A percentile compares a stretch with the other conserved stretches of the same genome.
Conservation (phyloP, 1,140 invertebrate species). For the Drosophila arizonae region DNA sequence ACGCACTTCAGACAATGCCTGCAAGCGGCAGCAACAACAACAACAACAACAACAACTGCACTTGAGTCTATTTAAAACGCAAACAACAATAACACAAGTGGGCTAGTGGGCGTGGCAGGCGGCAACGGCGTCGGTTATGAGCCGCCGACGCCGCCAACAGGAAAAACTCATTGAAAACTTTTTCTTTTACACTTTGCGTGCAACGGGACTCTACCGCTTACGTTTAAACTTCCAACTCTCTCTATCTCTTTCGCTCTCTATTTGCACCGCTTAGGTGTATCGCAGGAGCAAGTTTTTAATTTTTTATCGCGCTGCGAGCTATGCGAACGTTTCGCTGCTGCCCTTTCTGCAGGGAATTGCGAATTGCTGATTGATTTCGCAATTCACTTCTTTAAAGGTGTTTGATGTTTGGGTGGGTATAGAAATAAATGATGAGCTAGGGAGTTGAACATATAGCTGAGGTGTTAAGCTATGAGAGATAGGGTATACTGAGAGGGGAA, state of each 20-base stretch:
- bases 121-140: too few relatives aligned
- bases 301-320: constrained; percentile 60
- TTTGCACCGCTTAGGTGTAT: constrained; percentile 46
- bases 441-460: too few relatives aligned
- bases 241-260: neutral
- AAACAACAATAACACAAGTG: constrained; percentile 73
- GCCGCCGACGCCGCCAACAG: constrained; percentile 53
- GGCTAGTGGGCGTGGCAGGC: constrained; percentile 19
- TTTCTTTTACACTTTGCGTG: constrained; percentile 77
- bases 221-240: constrained; percentile 15
- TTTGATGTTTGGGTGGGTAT: neutral
- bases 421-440: neutral
- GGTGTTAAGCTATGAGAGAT: too few relatives aligned
- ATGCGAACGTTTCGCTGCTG: constrained; percentile 17
- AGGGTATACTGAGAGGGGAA: too few relatives aligned
- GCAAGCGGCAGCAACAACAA: constrained; percentile 59
- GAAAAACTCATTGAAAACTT: constrained; percentile 82
- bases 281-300: constrained; percentile 82
- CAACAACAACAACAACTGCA: constrained; percentile 50
- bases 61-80: constrained; percentile 78
- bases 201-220: constrained; percentile 23
- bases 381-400: neutral
- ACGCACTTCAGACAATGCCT: constrained; percentile 78
- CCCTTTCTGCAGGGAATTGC: neutral
- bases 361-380: constrained; percentile 9